Evolutionary conservation across 2,888 invertebrate species (phyloP), one percentile per base, ranked within the genome.

Genomic region (Sipunculus nudus): DNA sequence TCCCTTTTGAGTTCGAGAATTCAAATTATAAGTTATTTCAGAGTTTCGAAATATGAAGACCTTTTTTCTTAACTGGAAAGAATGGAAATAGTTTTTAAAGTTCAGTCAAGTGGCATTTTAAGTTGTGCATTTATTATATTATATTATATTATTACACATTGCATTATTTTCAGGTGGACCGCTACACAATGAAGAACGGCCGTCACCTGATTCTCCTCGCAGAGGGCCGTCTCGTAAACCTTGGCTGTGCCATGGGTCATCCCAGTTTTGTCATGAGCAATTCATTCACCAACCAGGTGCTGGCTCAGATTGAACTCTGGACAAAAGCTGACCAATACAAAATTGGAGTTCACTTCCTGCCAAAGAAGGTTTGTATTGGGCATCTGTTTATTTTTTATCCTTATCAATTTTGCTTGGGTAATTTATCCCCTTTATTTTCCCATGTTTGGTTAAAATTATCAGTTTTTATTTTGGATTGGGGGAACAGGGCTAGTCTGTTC

Each of bases 211-310:
- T 99, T 77, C 86, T 99, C 16, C 87, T 99, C 65, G 98, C 99
- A 28, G 93, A 97, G 84, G 99, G 99, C 38, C 91, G 99, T 71
- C 88, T 99, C 59, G 97, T 97, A 3, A 99, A 99, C 84, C 87
- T 99, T 70, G 99, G 98, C 56, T 99, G 99, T 85, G 99, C 99
- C 31, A 97, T 93, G 77, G 99, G 99, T 35, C 99, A 99, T 85
- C 93, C 99, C 4, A 96, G 96, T 55, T 99, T 99, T 84, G 99
- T 99, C 19, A 99, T 99, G 99, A 96, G 96, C 68, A 96, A 95
- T 85, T 98, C 98, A 1, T 99, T 99, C 83, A 94, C 96, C 53
- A 99, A 99, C 85, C 99, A 99, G 87, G 93, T 94, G n/a, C 86
- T 99, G 66, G 99, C 98, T 40, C 98, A 99, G 86, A 95, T 99